phyloP scores from a whole-genome alignment of 2,113 vertebrate genomes.

The Picathartes gymnocephalus region DNA sequence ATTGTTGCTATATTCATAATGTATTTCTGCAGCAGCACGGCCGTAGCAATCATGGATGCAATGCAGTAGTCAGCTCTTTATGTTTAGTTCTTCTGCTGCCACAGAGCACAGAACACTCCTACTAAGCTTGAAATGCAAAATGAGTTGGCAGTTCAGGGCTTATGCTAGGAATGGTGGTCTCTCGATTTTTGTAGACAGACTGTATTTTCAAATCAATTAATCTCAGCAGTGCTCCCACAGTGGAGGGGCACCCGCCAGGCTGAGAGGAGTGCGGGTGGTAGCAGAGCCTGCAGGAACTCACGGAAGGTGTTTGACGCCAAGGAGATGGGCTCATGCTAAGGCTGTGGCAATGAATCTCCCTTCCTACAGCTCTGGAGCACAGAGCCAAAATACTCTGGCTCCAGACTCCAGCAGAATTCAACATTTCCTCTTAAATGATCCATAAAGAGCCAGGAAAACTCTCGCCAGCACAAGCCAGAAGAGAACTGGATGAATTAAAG shows the following conservation, averaged over 20 bases:
- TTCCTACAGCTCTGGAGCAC: background rate
- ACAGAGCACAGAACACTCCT: background rate
- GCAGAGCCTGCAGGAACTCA: background rate
- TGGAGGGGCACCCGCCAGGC: background rate
- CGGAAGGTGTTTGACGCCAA: background rate
- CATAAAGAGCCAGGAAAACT: conserved; percentile 39
- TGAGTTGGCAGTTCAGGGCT: background rate
- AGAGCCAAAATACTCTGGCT: conserved; percentile 41
- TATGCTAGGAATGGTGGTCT: background rate
- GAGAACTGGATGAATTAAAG: conserved; percentile 29
- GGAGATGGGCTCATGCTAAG: background rate
- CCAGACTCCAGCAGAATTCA: background rate
- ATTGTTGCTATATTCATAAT: background rate
- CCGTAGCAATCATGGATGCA: background rate
- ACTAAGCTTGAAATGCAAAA: background rate
- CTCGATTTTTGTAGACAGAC: background rate
- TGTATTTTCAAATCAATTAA: background rate
- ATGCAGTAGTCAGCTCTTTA: background rate
- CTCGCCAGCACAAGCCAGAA: background rate
- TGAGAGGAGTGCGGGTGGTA: background rate
- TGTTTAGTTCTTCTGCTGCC: background rate
- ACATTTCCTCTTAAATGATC: conserved; percentile 51
- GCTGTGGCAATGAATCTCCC: background rate
- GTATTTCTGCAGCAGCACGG: background rate
- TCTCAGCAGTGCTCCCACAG: background rate